These are phyloP conservation scores for Turritopsis dohrnii DNA, from an alignment of 30 jellyfish, hydroid and myxozoan genomes.

Conservation along the genomic window DNA sequence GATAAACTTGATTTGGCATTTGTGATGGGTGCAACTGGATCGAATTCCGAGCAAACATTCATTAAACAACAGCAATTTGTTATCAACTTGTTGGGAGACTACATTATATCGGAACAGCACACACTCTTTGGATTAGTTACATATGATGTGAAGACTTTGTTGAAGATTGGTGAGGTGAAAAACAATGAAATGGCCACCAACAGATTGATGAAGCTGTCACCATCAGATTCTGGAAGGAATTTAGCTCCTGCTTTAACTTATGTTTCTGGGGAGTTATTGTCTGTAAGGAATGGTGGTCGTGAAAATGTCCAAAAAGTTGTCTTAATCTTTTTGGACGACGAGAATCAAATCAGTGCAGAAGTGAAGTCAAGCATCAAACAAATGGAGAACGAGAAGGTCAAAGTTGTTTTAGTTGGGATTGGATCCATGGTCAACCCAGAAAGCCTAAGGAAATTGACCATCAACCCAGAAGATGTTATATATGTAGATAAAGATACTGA, in stretches of 20 bases:
- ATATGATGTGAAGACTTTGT: conserved; percentile 24
- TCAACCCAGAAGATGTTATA: not conserved
- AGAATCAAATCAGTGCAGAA: not conserved
- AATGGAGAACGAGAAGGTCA: not conserved
- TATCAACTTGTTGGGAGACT: conserved; percentile 9
- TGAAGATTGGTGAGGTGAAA: conserved; percentile 22
- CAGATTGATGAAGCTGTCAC: not conserved
- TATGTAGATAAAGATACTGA: not conserved
- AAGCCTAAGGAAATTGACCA: not conserved
- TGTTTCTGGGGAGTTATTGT: conserved; percentile 18
- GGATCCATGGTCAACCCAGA: not conserved
- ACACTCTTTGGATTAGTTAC: conserved; percentile 36
- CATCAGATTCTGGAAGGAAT: not conserved
- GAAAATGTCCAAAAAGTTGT: conserved; percentile 39
- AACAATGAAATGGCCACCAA: conserved; percentile 3
- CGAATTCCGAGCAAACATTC: conserved; percentile 16
- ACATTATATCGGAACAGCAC: conserved; percentile 24
- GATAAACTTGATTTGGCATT: conserved; percentile 38
- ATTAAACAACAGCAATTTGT: conserved; percentile 27
- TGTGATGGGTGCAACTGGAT: conserved; percentile 35
- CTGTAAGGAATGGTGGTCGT: conserved; percentile 43
- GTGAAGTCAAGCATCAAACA: not conserved
- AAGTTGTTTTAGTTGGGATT: not conserved
- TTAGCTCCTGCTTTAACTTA: not conserved
- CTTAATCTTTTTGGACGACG: conserved; percentile 35